These are phyloP conservation scores for Panurus biarmicus DNA, from an alignment of 2,113 vertebrate genomes.

Conservation along the genomic window DNA sequence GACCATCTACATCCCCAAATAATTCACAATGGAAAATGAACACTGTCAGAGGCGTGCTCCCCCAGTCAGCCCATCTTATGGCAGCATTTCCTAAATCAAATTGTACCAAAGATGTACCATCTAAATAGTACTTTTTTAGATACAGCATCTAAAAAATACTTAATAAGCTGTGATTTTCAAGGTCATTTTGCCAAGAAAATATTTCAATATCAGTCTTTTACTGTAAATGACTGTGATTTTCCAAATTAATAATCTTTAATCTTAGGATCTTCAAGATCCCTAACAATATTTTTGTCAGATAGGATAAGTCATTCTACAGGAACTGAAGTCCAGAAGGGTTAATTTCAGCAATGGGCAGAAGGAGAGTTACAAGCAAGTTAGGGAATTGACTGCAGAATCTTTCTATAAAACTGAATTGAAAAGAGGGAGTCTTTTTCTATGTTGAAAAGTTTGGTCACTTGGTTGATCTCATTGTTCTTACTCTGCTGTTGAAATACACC, in stretches of 20 bases:
- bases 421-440: background rate
- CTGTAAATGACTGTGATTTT: background rate
- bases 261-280: background rate
- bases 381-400: background rate
- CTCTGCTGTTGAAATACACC: slow-evolving; percentile 3
- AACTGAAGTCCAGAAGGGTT: background rate
- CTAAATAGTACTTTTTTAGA: no score
- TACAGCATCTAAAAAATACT: background rate
- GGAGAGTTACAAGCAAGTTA: background rate
- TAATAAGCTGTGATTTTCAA: background rate
- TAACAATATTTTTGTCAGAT: background rate
- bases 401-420: background rate
- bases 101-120: background rate
- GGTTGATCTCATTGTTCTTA: background rate
- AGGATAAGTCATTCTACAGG: background rate
- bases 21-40: background rate
- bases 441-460: background rate
- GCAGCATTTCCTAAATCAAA: background rate
- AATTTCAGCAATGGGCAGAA: background rate
- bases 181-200: background rate
- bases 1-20: background rate
- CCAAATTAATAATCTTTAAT: background rate
- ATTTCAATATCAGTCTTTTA: background rate
- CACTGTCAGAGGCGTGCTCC: background rate
- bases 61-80: background rate